Evolutionary conservation across 1,140 invertebrate species (phyloP).

Genomic region (Chironomus tepperi): DNA sequence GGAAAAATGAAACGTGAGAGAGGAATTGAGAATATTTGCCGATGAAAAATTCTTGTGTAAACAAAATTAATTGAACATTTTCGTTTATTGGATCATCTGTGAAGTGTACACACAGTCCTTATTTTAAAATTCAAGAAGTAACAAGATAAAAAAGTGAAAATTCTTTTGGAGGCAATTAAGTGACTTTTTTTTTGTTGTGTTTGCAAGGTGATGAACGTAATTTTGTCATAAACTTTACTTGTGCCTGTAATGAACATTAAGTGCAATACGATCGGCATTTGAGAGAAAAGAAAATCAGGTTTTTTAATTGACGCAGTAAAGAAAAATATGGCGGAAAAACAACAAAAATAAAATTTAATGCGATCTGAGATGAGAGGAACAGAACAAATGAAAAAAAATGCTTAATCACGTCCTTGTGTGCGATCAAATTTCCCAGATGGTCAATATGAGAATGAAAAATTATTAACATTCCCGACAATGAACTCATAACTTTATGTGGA

Average conservation of each 20-base stretch:
- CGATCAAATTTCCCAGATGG: conserved; percentile 5
- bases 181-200: no score
- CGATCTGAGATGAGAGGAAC: not conserved
- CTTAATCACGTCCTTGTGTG: conserved; percentile 1
- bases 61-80: not conserved
- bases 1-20: no score
- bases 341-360: conserved; percentile 13
- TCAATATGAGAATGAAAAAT: not conserved
- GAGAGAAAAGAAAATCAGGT: not conserved
- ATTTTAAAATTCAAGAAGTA: not conserved
- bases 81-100: conserved; percentile 12
- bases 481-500: no score
- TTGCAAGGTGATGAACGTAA: not conserved
- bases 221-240: not conserved
- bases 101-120: not conserved
- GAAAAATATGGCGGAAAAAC: conserved; percentile 3
- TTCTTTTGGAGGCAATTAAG: not conserved
- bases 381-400: not conserved
- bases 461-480: not conserved
- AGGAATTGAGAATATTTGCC: not conserved
- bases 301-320: conserved; percentile 7
- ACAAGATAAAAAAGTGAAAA: not conserved
- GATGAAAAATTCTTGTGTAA: conserved; percentile 13
- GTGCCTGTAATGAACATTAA: not conserved
- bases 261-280: not conserved